Base-by-base conservation (phyloP, 2,113 vertebrate species). In the Rattus rattus region DNA sequence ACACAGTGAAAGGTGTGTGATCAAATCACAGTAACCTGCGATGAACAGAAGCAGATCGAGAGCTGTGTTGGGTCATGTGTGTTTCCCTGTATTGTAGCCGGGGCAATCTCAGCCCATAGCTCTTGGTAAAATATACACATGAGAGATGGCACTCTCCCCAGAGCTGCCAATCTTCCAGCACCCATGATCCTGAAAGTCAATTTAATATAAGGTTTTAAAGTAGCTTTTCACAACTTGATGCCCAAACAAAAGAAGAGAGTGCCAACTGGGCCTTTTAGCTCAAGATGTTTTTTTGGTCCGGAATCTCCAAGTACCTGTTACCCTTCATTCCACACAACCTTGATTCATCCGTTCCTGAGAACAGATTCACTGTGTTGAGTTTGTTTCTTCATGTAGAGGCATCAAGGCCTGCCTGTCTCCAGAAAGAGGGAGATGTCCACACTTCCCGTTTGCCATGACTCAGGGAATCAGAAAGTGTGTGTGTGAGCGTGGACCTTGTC, bases 81-180 rank as follows among this genome's bases (percentile, higher is more conserved):
- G 43, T 43, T 43, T 43, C 85, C 86, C 77, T 14, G 0, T 7
- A 56, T 92, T 76, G 85, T 36, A 56, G 72, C 39, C 30, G 69
- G 76, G 26, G 72, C 84, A 36, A 70, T 73, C 76, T 92, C 77
- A 30, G 30, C 92, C 90, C 52, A 28, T 14, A 79, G 67, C 89
- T 73, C 28, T 92, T 95, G 17, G 39, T 76, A 54, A 96, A 94
- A 85, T 20, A 79, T 67, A 11, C 94, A 61, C 94, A 88, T 92
- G 97, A 97, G 95, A 96, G 89, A 96, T 91, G 95, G 92, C 22
- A 69, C 92, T 96, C 97, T 96, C 97, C 96, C 96, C 97, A 97
- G 96, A 95, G 97, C 96, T 97, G 96, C 96, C 97, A 97, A 88
- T 97, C 98, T 97, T 84, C 76, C 30, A 65, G 87, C 77, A 93